Conservation (phyloP, 2,888 invertebrate genomes). For the Cosmorhoe ocellata region DNA sequence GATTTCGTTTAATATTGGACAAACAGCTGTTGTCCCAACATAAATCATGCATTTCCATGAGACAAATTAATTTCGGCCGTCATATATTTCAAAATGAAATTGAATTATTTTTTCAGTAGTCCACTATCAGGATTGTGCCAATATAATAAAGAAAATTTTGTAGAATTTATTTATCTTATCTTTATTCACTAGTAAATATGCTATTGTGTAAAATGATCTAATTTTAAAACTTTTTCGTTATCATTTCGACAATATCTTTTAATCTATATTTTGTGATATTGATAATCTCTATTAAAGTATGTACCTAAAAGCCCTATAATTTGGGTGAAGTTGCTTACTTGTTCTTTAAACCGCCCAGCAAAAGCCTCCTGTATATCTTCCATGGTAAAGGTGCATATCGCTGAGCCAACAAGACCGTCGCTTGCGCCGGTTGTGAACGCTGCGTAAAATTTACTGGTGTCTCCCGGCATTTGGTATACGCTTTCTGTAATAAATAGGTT, state of each 20-base stretch:
- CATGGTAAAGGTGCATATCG: slow-evolving; percentile 86
- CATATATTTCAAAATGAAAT: slow-evolving; percentile 6
- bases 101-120: neutral
- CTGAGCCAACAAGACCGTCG: slow-evolving; percentile 86
- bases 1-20: slow-evolving; percentile 7
- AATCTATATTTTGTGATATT: too few species aligned
- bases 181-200: too few species aligned
- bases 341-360: slow-evolving; percentile 87
- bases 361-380: slow-evolving; percentile 85
- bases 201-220: too few species aligned
- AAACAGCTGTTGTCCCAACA: slow-evolving; percentile 10
- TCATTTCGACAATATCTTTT: too few species aligned
- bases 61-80: slow-evolving; percentile 7
- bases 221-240: too few species aligned
- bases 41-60: slow-evolving; percentile 8
- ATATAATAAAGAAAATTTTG: neutral
- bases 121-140: neutral
- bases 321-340: slow-evolving; percentile 47
- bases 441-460: slow-evolving; percentile 84
- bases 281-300: neutral
- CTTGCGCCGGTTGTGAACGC: slow-evolving; percentile 86
- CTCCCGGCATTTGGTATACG: slow-evolving; percentile 85
- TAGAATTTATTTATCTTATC: too few species aligned
- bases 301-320: too few species aligned
- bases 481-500: slow-evolving; percentile 73